Evolutionary conservation across 2,888 invertebrate species (phyloP), one percentile per base, ranked within the genome.

Genomic region (Megalurothrips usitatus): DNA sequence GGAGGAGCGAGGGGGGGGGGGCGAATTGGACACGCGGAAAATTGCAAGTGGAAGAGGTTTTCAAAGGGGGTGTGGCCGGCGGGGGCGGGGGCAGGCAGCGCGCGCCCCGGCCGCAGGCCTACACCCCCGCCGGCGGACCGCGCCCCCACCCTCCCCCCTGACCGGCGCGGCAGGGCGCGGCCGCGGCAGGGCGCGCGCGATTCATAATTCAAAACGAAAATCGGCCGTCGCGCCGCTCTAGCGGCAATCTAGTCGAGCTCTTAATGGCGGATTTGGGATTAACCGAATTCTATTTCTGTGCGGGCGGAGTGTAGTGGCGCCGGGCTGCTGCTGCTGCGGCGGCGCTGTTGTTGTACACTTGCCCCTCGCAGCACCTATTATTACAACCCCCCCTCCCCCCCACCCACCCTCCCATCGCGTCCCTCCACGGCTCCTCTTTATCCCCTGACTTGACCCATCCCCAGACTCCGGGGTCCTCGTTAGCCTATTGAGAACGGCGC

Each of bases 141-240:
- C 52, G 10, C 52, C 52, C 52, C 52, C 14, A 8, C 58, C 58
- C 17, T 8, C 58, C 58, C 52, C 52, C 58, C 58, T 2, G 58
- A 6, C 58, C 0, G n/a, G 6, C 17, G 6, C 58, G 14, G 52
- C 52, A 43, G 52, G 10, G 49, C 49, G 49, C 9, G 49, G 10
- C 10, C 10, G 49, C 49, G 49, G 8, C 9, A 17, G 23, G 68
- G 68, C 68, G 17, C 68, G 23, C 68, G 23, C 23, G 23, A 75
- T 75, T 75, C 26, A 75, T 75, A 75, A 75, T 75, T 23, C 26
- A 75, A 12, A 75, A 75, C 26, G 68, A 75, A 75, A 75, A 75
- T 75, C 68, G 68, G 68, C 68, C 52, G 52, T 14, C 52, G 14
- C 52, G 52, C 52, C 52, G 9, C 52, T 12, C 52, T 52, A 43